A percentile compares a stretch with the other conserved stretches of the same genome.
These are phyloP conservation scores for Cylloceria caligata DNA, from an alignment of 2,888 invertebrate genomes.

Conservation along the genomic window DNA sequence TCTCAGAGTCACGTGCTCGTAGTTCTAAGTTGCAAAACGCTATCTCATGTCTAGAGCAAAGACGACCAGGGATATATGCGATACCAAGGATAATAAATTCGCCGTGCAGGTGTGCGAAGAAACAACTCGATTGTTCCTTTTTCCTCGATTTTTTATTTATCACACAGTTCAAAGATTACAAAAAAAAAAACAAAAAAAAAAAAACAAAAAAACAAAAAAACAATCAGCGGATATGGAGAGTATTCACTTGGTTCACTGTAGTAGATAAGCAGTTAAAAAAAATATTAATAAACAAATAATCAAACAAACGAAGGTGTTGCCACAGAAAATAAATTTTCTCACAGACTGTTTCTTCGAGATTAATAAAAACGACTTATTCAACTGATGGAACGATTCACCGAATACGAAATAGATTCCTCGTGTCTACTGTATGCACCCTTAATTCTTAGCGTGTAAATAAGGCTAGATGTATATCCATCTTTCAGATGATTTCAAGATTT, in stretches of 20 bases:
- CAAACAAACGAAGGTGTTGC: constrained; percentile 33
- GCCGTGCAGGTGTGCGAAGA: constrained; percentile 1
- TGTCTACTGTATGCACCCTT: constrained; percentile 53
- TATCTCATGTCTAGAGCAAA: constrained; percentile 7
- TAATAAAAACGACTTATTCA: constrained; percentile 49
- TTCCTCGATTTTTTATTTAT: constrained; percentile 52
- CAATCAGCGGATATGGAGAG: constrained; percentile 60
- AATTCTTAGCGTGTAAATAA: constrained; percentile 60
- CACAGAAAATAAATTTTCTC: constrained; percentile 39
- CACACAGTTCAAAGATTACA: constrained; percentile 46
- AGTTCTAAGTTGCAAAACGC: not conserved
- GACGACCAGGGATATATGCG: not conserved
- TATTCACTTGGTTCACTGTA: constrained; percentile 60
- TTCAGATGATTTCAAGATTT: constrained; percentile 46
- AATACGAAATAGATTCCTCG: constrained; percentile 62
- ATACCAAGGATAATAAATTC: not conserved
- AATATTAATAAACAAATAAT: constrained; percentile 16
- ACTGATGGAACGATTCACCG: constrained; percentile 64
- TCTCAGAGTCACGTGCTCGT: constrained; percentile 27
- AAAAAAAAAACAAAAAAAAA: constrained; percentile 28
- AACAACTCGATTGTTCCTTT: not conserved
- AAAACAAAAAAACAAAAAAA: no score
- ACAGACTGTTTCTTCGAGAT: constrained; percentile 37
- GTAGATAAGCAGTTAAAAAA: constrained; percentile 31
- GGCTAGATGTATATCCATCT: constrained; percentile 61